Conservation (phyloP, 37 sponge, comb jelly and placozoan genomes). For the Eunapius fragilis region DNA sequence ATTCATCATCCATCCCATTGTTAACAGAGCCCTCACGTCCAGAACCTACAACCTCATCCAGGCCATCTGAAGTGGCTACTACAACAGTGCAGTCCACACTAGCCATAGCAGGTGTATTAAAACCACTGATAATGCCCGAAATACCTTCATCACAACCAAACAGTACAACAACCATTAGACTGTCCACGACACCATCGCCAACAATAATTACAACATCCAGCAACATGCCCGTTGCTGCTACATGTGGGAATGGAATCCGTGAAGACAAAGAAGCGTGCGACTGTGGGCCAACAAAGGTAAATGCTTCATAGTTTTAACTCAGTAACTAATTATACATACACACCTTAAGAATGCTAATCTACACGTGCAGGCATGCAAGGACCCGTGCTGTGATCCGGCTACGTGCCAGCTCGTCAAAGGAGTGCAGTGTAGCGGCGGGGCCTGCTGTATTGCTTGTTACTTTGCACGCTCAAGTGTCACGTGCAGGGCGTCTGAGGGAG, state of each 20-base stretch:
- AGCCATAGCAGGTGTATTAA: not conserved
- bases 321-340: too few relatives aligned
- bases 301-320: not conserved
- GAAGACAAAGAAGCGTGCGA: conserved; percentile 63
- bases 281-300: conserved; percentile 57
- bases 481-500: conserved; percentile 22
- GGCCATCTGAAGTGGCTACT: not conserved
- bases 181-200: not conserved
- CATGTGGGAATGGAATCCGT: conserved; percentile 68
- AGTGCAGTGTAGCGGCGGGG: conserved; percentile 27
- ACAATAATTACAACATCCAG: not conserved
- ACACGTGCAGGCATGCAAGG: conserved; percentile 33
- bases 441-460: conserved; percentile 39
- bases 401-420: conserved; percentile 35
- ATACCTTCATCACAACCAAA: not conserved
- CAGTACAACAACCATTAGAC: not conserved
- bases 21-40: not conserved
- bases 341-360: too few relatives aligned
- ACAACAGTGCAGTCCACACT: not conserved
- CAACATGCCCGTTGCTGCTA: conserved; percentile 6
- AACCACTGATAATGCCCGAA: not conserved
- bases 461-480: not conserved
- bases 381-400: conserved; percentile 65
- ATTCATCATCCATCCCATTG: not conserved
- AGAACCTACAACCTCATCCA: not conserved